Conservation (phyloP, 1,140 invertebrate species). For the Micrasema longulum region DNA sequence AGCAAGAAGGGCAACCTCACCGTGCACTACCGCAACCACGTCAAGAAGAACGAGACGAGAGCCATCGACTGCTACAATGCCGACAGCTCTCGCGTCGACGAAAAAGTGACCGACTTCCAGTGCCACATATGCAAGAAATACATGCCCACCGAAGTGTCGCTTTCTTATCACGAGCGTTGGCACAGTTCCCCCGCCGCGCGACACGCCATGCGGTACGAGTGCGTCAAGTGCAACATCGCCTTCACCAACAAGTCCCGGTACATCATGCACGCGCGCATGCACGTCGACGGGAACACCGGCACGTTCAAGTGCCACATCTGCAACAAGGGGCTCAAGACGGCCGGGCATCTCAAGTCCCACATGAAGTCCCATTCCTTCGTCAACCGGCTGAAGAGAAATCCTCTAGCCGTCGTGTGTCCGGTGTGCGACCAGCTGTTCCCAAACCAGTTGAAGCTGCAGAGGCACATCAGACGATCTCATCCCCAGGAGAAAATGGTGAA, state of each 20-base stretch:
- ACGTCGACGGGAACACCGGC: constrained; percentile 60
- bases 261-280: constrained; percentile 60
- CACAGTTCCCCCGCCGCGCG: constrained; percentile 61
- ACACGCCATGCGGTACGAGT: constrained; percentile 60
- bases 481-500: constrained; percentile 67
- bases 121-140: constrained; percentile 63
- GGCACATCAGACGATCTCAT: constrained; percentile 62
- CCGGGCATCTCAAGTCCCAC: constrained; percentile 60
- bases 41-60: constrained; percentile 53
- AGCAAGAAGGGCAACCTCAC: constrained; percentile 61
- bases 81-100: constrained; percentile 48
- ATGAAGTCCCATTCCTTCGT: constrained; percentile 65
- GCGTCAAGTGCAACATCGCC: constrained; percentile 59
- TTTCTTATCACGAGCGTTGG: constrained; percentile 63
- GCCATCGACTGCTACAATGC: constrained; percentile 11
- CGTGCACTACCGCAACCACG: constrained; percentile 64
- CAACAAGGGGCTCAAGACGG: constrained; percentile 61
- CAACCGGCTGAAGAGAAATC: constrained; percentile 59
- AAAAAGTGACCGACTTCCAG: constrained; percentile 53
- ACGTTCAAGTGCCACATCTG: constrained; percentile 64
- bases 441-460: constrained; percentile 61
- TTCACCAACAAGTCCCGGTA: constrained; percentile 63
- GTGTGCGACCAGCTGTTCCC: constrained; percentile 63
- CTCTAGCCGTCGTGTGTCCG: constrained; percentile 63
- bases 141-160: constrained; percentile 61